Percentiles rank a stretch among this genome's conserved stretches.
Evolutionary conservation across 2,888 invertebrate genomes (phyloP).

Genomic region (Lingula anatina): DNA sequence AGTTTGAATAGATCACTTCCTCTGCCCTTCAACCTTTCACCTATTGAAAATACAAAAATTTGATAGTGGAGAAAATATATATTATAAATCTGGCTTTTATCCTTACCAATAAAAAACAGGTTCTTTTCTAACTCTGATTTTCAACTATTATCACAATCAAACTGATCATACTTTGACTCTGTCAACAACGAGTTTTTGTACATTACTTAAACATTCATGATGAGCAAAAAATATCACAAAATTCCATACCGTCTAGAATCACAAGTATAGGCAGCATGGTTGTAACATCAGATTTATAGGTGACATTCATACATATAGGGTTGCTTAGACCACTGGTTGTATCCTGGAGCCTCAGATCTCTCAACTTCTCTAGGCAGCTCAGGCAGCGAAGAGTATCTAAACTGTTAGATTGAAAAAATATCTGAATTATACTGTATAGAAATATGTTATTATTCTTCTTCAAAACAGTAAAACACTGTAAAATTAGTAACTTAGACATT

Average conservation of each 20-base stretch:
- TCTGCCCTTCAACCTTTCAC: constrained; percentile 29
- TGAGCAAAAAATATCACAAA: too few relatives aligned
- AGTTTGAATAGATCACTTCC: constrained; percentile 38
- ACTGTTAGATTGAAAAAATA: constrained; percentile 16
- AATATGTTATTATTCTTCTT: neutral
- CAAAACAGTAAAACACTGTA: neutral
- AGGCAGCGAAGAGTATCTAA: constrained; percentile 27
- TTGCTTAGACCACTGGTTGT: constrained; percentile 27
- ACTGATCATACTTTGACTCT: too few relatives aligned
- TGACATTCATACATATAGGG: constrained; percentile 32
- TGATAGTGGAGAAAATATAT: neutral
- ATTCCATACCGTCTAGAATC: constrained; percentile 31
- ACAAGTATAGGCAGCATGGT: constrained; percentile 28
- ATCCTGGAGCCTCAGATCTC: constrained; percentile 28
- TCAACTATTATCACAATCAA: too few relatives aligned
- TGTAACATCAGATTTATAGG: constrained; percentile 24
- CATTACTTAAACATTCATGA: too few relatives aligned
- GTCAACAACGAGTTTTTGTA: too few relatives aligned
- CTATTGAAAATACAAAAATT: constrained; percentile 12
- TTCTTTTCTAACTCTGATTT: too few relatives aligned
- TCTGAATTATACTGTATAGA: neutral
- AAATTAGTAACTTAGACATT: neutral
- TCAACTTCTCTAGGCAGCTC: constrained; percentile 30
- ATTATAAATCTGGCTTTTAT: too few relatives aligned
- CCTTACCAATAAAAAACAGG: too few relatives aligned